Base-by-base conservation (phyloP, 2,888 invertebrate genomes). In the Agonum fuliginosum region DNA sequence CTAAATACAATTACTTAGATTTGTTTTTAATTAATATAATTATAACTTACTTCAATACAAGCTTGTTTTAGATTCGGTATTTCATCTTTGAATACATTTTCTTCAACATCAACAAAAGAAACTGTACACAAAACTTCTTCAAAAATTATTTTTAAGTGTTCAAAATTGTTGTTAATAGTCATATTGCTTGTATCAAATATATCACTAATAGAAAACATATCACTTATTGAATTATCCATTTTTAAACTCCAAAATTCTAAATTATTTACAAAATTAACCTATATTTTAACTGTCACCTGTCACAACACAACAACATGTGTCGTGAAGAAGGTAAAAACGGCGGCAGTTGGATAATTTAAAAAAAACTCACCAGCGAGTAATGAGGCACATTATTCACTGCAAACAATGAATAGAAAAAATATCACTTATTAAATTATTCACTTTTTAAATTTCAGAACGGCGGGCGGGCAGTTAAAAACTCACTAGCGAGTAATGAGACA, bases 41-140 rank as follows among this genome's bases (percentile, higher is more conserved):
- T 8, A 24, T 46, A 46, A 46, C 24, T 48, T 51, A 67, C 75
- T 14, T 75, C 75, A 27, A 12, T 12, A 22, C 48, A 51, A 12
- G 65, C 46, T 22, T 24, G 30, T 34, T 75, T 75, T 30, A 75
- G 67, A 22, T 75, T 75, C 1, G 75, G 75, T 12, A 75, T 34
- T 51, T 75, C 75, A 22, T 65, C 67, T 48, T 67, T 75, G 51
- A 67, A 75, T 12, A 75, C 34, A 67, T 51, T 75, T 46, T 75
- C 75, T 24, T 75, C 75, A 14, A 67, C 75, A 34, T 75, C 75
- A 12, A 48, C 67, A 30, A 51, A 34, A 2, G 75, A 67, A n/a
- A 75, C 75, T 10, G 75, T 67, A 19, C 30, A 14, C 14, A 75
- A 67, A 22, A 75, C 67, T 2, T 75, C 75, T 51, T 65, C 48